Evolutionary conservation across 2,888 invertebrate genomes (phyloP).

Genomic region (Podabrus alpinus): DNA sequence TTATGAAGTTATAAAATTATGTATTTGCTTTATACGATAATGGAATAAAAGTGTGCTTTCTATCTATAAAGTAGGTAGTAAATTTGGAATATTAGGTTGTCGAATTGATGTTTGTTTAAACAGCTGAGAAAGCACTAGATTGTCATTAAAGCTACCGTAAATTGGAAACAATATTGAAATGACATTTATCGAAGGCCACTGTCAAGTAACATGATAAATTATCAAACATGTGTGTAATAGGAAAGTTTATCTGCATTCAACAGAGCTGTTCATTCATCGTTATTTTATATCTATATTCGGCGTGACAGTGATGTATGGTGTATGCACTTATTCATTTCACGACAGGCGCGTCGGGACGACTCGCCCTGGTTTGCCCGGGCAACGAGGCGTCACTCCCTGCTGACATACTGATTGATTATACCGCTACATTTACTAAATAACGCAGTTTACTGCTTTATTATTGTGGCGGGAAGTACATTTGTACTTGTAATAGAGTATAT

Average conservation of each 20-base stretch:
- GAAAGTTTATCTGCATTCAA: conserved; percentile 57
- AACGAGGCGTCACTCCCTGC: conserved; percentile 50
- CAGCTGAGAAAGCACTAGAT: background rate
- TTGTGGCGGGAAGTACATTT: conserved; percentile 43
- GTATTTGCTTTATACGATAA: background rate
- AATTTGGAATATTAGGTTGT: background rate
- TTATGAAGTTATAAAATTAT: background rate
- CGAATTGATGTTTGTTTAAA: background rate
- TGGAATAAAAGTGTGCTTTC: background rate
- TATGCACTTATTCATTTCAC: conserved; percentile 57
- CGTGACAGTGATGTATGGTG: conserved; percentile 57
- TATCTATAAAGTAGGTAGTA: background rate
- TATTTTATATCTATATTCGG: conserved; percentile 58
- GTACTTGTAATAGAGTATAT: conserved; percentile 29
- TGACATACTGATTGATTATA: conserved; percentile 55
- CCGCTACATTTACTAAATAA: conserved; percentile 54
- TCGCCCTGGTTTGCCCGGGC: conserved; percentile 45
- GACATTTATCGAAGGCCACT: conserved; percentile 31
- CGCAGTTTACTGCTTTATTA: conserved; percentile 54
- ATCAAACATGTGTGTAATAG: conserved; percentile 56
- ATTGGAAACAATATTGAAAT: conserved; percentile 27
- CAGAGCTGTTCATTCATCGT: conserved; percentile 57
- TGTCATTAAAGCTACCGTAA: conserved; percentile 11
- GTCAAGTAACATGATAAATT: conserved; percentile 52
- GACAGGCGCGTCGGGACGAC: conserved; percentile 48